Percentiles rank a stretch among this genome's conserved stretches.
Evolutionary conservation across 2,888 invertebrate species (phyloP).

Genomic region (Eupithecia insigniata): DNA sequence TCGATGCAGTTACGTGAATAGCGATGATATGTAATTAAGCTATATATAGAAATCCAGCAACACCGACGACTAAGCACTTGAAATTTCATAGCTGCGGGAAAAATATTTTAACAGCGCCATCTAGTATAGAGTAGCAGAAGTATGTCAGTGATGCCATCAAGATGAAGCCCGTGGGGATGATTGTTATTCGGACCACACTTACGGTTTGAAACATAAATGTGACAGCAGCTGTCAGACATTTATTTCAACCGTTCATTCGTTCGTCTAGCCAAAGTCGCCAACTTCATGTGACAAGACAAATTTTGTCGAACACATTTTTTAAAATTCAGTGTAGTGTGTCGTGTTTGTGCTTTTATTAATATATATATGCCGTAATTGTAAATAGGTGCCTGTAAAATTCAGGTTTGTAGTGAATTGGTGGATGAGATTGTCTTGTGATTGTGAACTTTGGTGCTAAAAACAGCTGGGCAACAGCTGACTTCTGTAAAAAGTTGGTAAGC

Average conservation of each 20-base stretch:
- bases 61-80: not conserved
- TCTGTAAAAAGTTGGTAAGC: constrained; percentile 23
- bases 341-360: constrained; percentile 22
- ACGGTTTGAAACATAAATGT: constrained; percentile 5
- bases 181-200: constrained; percentile 1
- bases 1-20: too few relatives aligned
- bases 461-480: constrained; percentile 22
- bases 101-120: too few relatives aligned
- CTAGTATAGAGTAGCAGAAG: constrained; percentile 26
- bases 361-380: constrained; percentile 10
- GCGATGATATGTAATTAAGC: too few relatives aligned
- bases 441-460: constrained; percentile 10
- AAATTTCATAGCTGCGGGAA: too few relatives aligned
- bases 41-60: not conserved
- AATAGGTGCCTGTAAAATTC: constrained; percentile 6
- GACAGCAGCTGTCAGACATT: not conserved
- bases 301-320: constrained; percentile 22
- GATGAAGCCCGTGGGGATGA: not conserved
- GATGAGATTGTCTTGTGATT: constrained; percentile 12
- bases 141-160: constrained; percentile 9
- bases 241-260: constrained; percentile 3
- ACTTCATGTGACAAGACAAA: constrained; percentile 17
- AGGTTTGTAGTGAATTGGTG: constrained; percentile 11
- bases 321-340: constrained; percentile 27
- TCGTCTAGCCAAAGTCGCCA: constrained; percentile 11